These are phyloP conservation scores for Darevskia nairensis DNA, from an alignment of 2,797 vertebrate species.

Conservation along the genomic window DNA sequence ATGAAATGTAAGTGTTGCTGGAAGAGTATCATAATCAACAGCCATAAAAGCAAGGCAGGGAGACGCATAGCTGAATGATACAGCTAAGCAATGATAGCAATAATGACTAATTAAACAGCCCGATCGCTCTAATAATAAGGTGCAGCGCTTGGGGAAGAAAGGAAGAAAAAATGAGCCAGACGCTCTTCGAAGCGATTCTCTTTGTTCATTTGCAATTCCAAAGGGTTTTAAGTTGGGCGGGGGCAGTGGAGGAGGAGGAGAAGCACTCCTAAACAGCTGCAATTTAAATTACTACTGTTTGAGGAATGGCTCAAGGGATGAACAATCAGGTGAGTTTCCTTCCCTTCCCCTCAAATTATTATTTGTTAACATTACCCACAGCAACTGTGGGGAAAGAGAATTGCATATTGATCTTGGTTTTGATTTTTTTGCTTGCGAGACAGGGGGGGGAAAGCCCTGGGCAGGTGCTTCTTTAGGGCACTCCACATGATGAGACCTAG, in stretches of 20 bases:
- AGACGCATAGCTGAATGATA: accelerated
- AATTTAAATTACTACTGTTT: slow-evolving; percentile 72
- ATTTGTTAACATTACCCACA: neutral
- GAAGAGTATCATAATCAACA: neutral
- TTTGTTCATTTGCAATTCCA: slow-evolving; percentile 57
- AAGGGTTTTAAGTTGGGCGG: slow-evolving; percentile 6
- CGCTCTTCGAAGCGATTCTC: slow-evolving; percentile 46
- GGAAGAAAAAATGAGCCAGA: neutral
- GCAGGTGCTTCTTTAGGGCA: neutral
- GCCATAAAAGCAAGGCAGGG: neutral
- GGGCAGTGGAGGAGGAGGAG: slow-evolving; percentile 22
- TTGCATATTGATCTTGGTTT: accelerated
- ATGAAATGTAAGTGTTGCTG: neutral
- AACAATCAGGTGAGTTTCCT: slow-evolving; percentile 54
- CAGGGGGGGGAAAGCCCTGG: accelerated
- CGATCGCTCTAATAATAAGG: neutral
- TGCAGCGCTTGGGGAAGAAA: neutral
- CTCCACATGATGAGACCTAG: neutral
- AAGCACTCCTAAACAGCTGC: slow-evolving; percentile 71
- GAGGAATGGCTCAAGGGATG: slow-evolving; percentile 66
- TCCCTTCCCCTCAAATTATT: neutral
- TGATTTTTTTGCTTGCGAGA: neutral
- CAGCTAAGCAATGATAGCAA: neutral
- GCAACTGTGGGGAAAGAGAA: accelerated
- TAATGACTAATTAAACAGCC: slow-evolving; percentile 37